Base-by-base conservation (phyloP, 2,888 invertebrate genomes). In the Cataglyphis livida region DNA sequence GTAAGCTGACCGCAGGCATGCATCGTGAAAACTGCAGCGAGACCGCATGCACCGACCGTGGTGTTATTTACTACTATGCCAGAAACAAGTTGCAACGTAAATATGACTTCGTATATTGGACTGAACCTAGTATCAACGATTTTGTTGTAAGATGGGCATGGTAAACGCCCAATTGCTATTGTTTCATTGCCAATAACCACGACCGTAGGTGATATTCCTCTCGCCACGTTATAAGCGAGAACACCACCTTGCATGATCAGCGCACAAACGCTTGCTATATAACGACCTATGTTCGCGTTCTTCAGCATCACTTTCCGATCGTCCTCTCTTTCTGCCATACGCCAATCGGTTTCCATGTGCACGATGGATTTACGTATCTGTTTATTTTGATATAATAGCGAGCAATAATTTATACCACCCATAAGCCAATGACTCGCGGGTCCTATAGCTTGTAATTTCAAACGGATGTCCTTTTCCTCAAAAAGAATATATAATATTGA, bases 361-460 rank as follows among this genome's bases (percentile, higher is more conserved):
- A 87, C 73, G 25, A 91, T 73, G 66, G 88, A 90, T 41, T 54
- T 54, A 1, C 81, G 73, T 35, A 91, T 89, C 1, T 86, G 70
- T 0, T 61, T 38, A 12, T 51, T 78, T 41, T 79, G 82, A 5
- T 65, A 41, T 4, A 88, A 54, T 0, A 91, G 76, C 1, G 84
- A 90, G 4, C 83, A 86, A 5, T 93, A 93, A 61, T 93, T 92
- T 0, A 85, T 5, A 18, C 88, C 87, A n/a, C 88, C 84, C 91
- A 92, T 92, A 5, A 90, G 7, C 70, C 87, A 87, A 21, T 91
- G 91, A 59, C 90, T 90, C 76, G 88, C 65, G 0, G 89, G 88
- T 0, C 88, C 91, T 21, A 90, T 73, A 21, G 90, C 81, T 70
- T 91, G 88, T 21, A 91, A 62, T 59, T 84, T 83, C 0, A 85